Percentiles rank a stretch among this genome's conserved stretches.
Evolutionary conservation across 2,888 invertebrate species (phyloP).

Genomic region (Chrysolina oricalcia): DNA sequence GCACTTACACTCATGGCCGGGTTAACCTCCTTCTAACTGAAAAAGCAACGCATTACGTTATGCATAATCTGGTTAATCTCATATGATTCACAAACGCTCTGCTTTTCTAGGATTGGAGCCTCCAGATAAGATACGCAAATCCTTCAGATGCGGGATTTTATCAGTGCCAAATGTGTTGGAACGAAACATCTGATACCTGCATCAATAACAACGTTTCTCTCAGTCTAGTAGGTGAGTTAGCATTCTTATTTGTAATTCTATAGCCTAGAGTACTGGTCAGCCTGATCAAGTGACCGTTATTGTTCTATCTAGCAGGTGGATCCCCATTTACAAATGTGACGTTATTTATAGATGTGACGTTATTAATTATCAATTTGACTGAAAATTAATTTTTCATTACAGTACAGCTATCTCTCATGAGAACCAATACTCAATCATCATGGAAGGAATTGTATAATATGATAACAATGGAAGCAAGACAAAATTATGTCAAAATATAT

Average conservation of each 20-base stretch:
- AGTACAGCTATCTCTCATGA: too few species aligned
- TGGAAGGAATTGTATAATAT: too few species aligned
- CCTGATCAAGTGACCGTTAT: too few species aligned
- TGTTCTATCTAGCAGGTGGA: too few species aligned
- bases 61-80: constrained; percentile 36
- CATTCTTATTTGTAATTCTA: neutral
- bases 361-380: too few species aligned
- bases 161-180: constrained; percentile 80
- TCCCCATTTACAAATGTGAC: too few species aligned
- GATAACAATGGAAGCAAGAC: too few species aligned
- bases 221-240: constrained; percentile 77
- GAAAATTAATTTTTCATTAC: too few species aligned
- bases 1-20: too few species aligned
- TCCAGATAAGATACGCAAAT: constrained; percentile 78
- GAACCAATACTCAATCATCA: too few species aligned
- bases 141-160: constrained; percentile 79
- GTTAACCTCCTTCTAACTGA: neutral
- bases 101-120: constrained; percentile 77
- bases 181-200: constrained; percentile 73
- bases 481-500: too few species aligned
- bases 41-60: constrained; percentile 27
- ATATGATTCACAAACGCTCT: constrained; percentile 26
- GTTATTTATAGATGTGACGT: too few species aligned
- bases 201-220: constrained; percentile 78
- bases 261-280: neutral